phyloP scores from a whole-genome alignment of 2,797 vertebrate genomes.

The Lepus oiostolus region DNA sequence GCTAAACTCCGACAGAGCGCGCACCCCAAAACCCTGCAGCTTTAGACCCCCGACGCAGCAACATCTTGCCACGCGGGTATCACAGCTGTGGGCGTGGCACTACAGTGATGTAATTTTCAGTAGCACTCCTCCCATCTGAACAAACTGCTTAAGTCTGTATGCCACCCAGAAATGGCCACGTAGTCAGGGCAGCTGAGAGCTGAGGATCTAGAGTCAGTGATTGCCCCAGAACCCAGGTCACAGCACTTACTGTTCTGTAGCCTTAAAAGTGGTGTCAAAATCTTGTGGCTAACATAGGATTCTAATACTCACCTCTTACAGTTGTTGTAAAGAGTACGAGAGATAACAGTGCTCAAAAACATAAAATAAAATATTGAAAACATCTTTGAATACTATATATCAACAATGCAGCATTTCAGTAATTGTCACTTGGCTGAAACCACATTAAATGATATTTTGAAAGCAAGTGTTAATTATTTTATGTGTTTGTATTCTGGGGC shows the following conservation, averaged over 20 bases:
- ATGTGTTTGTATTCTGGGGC: background rate
- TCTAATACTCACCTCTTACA: background rate
- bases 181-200: background rate
- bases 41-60: too few species aligned
- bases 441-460: background rate
- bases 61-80: too few species aligned
- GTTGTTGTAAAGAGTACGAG: background rate
- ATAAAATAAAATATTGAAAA: background rate
- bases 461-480: background rate
- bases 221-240: background rate
- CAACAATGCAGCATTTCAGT: background rate
- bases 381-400: background rate
- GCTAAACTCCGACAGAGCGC: too few species aligned
- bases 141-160: background rate
- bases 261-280: background rate
- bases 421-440: background rate
- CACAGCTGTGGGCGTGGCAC: too few species aligned
- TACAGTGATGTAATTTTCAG: background rate
- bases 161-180: background rate
- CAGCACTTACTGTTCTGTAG: background rate
- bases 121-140: background rate
- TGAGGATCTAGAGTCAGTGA: background rate
- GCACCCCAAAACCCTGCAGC: too few species aligned
- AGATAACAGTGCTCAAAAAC: background rate
- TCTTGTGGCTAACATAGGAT: too few species aligned